A percentile compares a stretch with the other conserved stretches of the same genome.
Conservation (phyloP, 1,140 invertebrate species). For the Bombus consobrinus region DNA sequence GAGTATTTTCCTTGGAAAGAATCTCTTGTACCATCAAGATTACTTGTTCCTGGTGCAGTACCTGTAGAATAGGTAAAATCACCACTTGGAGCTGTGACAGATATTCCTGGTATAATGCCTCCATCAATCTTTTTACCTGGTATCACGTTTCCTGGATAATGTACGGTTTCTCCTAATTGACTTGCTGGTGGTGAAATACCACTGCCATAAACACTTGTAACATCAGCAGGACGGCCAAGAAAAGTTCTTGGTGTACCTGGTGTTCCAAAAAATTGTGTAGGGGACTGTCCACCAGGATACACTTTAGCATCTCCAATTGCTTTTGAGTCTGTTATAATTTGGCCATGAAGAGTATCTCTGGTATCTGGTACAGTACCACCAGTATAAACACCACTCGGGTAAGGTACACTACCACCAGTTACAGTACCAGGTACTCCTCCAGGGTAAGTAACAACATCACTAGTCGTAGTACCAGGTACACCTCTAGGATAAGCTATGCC, state of each 20-base stretch:
- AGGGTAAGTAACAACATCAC: slow-evolving; percentile 39
- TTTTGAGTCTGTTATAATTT: slow-evolving; percentile 7
- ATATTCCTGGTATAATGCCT: neutral
- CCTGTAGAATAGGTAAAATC: slow-evolving; percentile 3
- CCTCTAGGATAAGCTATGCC: slow-evolving; percentile 30
- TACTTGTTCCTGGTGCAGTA: neutral
- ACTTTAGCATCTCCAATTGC: slow-evolving; percentile 9
- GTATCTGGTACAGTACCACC: neutral
- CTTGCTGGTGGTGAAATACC: neutral
- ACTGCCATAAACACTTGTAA: neutral
- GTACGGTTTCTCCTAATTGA: slow-evolving; percentile 11
- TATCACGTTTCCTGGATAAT: neutral
- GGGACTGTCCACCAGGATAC: slow-evolving; percentile 9
- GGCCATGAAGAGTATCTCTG: neutral
- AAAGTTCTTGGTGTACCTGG: too few species aligned
- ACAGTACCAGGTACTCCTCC: slow-evolving; percentile 47
- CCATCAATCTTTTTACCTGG: neutral
- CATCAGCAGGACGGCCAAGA: neutral
- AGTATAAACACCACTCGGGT: slow-evolving; percentile 42
- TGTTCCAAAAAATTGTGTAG: neutral
- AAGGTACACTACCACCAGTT: slow-evolving; percentile 48
- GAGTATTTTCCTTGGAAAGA: slow-evolving; percentile 5
- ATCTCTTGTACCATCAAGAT: slow-evolving; percentile 1
- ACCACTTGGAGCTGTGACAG: neutral
- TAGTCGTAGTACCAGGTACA: slow-evolving; percentile 48